These are phyloP conservation scores for Sminthurides bifidus DNA, from an alignment of 1,140 invertebrate genomes.

Conservation along the genomic window DNA sequence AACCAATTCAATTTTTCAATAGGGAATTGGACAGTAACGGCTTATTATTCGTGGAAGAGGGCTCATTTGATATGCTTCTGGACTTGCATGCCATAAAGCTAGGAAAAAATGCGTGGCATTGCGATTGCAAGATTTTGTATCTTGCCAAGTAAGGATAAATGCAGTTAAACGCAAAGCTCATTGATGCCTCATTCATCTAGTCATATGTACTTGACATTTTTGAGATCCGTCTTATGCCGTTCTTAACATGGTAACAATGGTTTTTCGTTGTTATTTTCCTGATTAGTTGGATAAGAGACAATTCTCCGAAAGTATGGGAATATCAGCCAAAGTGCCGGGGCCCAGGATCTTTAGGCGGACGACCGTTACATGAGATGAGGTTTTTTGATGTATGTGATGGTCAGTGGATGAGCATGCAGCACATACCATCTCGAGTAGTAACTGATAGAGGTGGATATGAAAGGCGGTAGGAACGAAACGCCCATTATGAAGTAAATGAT, in stretches of 20 bases:
- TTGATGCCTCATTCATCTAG: no score
- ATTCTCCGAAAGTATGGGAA: constrained; percentile 58
- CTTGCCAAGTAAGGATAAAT: constrained; percentile 48
- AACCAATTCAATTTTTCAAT: constrained; percentile 32
- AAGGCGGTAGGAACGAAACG: no score
- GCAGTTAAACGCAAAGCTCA: not conserved
- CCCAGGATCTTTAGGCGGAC: constrained; percentile 57
- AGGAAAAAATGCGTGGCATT: constrained; percentile 73
- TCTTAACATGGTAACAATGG: no score
- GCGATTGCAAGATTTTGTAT: constrained; percentile 66
- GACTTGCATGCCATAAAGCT: constrained; percentile 59
- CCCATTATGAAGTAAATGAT: no score
- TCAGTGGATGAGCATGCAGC: constrained; percentile 8
- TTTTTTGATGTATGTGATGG: constrained; percentile 68
- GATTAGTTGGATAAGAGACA: constrained; percentile 54
- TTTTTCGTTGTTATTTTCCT: no score
- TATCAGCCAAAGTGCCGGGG: constrained; percentile 59
- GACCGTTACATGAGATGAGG: constrained; percentile 53
- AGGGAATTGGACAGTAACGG: constrained; percentile 71
- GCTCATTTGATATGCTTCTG: constrained; percentile 52
- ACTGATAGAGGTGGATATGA: no score
- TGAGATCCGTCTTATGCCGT: no score
- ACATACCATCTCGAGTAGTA: constrained; percentile 6
- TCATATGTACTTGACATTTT: no score
- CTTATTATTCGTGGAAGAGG: constrained; percentile 55